Evolutionary conservation across 1,140 invertebrate species (phyloP), one percentile per base, ranked within the genome.

Genomic region (Trissolcus basalis): DNA sequence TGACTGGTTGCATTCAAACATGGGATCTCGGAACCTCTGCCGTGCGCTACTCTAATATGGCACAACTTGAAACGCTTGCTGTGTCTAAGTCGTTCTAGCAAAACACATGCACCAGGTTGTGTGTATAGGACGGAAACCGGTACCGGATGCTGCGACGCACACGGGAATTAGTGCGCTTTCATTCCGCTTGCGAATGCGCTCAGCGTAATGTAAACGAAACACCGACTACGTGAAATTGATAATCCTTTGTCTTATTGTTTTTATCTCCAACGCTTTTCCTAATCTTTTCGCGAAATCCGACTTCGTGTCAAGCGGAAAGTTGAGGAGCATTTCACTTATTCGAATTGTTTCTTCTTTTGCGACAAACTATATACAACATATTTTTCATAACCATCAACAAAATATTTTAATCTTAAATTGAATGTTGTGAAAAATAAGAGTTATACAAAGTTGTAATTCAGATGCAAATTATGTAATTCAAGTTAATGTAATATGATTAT

Each of bases 1-100:
- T 86, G 83, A 86, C 84, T 86, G 83, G 81, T 80, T 78, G 82
- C 82, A 86, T 86, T 84, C 69, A 85, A 70, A 74, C 75, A 77
- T 61, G 81, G 71, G 78, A 81, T 65, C 65, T 70, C 72, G 69
- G 71, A 74, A 70, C 61, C 68, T 80, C 74, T 47, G 76, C 72
- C 54, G 77, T 79, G 76, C 77, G 71, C 77, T 60, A 58, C 79
- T 80, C 81, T 82, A 82, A 85, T 84, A 79, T 81, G 80, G 81
- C 80, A 85, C 83, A 85, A 85, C 83, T 80, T 74, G 72, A 79
- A 80, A 79, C 78, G 79, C 81, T 81, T 65, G 77, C 82, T 82
- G 83, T 82, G 81, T 84, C 83, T 81, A 83, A 84, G 81, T 80
- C 79, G 72, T 81, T 81, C 78, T 77, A 67, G 63, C 79, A 80